Base-by-base conservation (phyloP, 2,888 invertebrate species). In the Chaetogeoica ovagalla region DNA sequence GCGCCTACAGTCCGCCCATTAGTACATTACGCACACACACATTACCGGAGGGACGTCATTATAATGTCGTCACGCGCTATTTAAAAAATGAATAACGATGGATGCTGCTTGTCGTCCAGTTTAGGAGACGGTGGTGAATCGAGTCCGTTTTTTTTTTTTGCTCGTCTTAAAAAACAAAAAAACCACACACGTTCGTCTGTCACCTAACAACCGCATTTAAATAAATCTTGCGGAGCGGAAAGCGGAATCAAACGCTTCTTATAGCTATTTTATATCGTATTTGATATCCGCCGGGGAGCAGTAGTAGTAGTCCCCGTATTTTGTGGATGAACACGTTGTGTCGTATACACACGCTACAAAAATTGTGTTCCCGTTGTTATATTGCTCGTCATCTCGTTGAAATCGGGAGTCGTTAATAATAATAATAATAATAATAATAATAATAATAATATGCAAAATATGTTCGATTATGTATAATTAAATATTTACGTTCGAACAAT, bases 31-130 rank as follows among this genome's bases (percentile, higher is more conserved):
- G 30, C 4, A 30, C 4, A 30, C 30, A 30, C 30, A 30, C 30
- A 1, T 30, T 30, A 30, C 30, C 30, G 30, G 30, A 30, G 48
- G 48, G 7, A 59, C 48, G 30, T 43, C n/a, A 65, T 48, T 48
- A 48, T 13, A 48, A 48, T 55, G 19, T 30, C 30, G 30, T 30
- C 30, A 48, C n/a, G 66, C 66, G 59, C 23, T 75, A 66, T 75
- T 75, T 75, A 43, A 75, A 66, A 71, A 60, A 7, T 17, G 30
- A 68, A 76, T 75, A 23, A 52, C 59, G 68, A 76, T 30, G 66
- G 30, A 68, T 68, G 75, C 66, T 59, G 66, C 30, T 76, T 30
- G 30, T 30, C n/a, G 59, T n/a, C n/a, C n/a, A 59, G 66, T 59
- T 59, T n/a, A 7, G 19, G 19, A 39, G 63, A 74, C 30, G 30